Conservation (phyloP, 2,888 invertebrate genomes). For the Abrostola triplasia region DNA sequence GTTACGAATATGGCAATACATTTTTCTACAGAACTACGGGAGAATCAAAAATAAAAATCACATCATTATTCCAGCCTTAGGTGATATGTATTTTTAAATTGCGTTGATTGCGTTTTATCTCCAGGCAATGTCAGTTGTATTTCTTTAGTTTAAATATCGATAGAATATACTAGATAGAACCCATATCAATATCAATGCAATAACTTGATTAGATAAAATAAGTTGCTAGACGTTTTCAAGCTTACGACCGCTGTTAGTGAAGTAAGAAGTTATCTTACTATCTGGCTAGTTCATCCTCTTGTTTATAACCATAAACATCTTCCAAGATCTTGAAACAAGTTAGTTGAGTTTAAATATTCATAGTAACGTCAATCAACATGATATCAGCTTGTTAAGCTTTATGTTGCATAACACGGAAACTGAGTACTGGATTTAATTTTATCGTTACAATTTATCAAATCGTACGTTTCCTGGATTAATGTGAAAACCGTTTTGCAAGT, state of each 20-base stretch:
- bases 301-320: conserved; percentile 1
- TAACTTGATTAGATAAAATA: too few relatives aligned
- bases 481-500: conserved; percentile 29
- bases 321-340: conserved; percentile 1
- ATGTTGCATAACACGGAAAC: conserved; percentile 47
- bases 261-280: too few relatives aligned
- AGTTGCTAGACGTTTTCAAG: too few relatives aligned
- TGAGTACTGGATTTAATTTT: conserved; percentile 37
- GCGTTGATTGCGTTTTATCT: neutral
- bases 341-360: conserved; percentile 23
- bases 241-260: too few relatives aligned
- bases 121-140: too few relatives aligned
- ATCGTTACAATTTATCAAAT: conserved; percentile 46
- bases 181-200: too few relatives aligned
- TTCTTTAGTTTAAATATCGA: too few relatives aligned
- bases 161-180: too few relatives aligned
- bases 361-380: conserved; percentile 21
- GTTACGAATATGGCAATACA: neutral
- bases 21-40: neutral
- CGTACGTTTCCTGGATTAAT: conserved; percentile 47
- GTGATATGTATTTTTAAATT: neutral
- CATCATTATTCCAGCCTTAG: neutral
- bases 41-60: neutral
- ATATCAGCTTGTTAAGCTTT: conserved; percentile 40
- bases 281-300: neutral